These are phyloP conservation scores for Stylophora pistillata DNA, from an alignment of 64 coral and sea anemone genomes.

Conservation along the genomic window DNA sequence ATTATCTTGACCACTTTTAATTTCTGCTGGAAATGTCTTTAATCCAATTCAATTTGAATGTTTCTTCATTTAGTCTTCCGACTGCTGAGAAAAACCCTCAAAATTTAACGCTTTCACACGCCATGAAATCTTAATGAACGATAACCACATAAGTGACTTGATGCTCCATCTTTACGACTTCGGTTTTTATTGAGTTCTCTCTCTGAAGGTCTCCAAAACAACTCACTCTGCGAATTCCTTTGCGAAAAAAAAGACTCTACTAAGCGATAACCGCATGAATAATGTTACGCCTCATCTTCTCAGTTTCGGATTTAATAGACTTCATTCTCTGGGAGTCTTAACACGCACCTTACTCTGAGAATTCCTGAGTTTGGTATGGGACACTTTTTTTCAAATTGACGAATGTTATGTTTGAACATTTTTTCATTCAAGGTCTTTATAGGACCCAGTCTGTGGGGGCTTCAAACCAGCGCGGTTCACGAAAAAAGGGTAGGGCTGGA, in stretches of 20 bases:
- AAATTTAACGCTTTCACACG: neutral
- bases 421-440: slow-evolving; percentile 37
- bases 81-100: neutral
- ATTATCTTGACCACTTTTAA: neutral
- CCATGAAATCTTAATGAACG: neutral
- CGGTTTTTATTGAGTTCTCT: neutral
- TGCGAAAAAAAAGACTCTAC: neutral
- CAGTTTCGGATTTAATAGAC: neutral
- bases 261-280: neutral
- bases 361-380: neutral
- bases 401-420: neutral
- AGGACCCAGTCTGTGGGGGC: slow-evolving; percentile 8
- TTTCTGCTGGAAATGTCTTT: neutral
- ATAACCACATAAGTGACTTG: neutral
- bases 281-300: neutral
- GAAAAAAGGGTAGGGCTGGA: slow-evolving; percentile 36
- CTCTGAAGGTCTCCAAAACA: neutral
- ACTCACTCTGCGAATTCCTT: neutral
- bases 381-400: neutral
- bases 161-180: neutral
- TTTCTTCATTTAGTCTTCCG: neutral
- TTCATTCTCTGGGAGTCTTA: neutral
- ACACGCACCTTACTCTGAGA: neutral
- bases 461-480: neutral
- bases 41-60: neutral